A percentile compares a stretch with the other conserved stretches of the same genome.
phyloP scores from a whole-genome alignment of 53 echinoderm and acorn worm genomes.

The Antedon mediterranea region DNA sequence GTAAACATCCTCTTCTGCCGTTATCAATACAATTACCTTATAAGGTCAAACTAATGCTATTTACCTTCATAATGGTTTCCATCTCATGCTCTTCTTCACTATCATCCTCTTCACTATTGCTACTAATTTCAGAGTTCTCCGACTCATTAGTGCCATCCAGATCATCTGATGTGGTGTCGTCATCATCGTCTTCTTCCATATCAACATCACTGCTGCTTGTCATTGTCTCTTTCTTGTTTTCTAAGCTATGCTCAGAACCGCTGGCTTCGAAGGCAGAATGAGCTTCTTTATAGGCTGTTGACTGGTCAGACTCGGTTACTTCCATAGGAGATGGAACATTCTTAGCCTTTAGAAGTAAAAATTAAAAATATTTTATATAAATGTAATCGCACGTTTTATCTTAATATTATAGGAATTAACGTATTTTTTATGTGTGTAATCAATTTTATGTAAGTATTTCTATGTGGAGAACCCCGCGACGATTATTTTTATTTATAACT shows the following conservation, averaged over 20 bases:
- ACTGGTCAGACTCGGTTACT: not conserved
- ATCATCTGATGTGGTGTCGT: conserved; percentile 18
- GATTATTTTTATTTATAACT: no score
- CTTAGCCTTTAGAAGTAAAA: not conserved
- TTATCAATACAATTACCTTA: no score
- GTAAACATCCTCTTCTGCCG: no score
- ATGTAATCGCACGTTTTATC: no score
- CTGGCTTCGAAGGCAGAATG: not conserved
- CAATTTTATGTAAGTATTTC: no score
- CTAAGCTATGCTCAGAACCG: not conserved
- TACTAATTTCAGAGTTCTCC: conserved; percentile 57
- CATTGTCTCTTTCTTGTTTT: not conserved
- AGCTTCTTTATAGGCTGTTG: not conserved
- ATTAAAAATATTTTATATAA: no score
- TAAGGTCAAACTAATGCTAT: no score
- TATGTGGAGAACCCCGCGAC: no score
- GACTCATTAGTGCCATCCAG: not conserved
- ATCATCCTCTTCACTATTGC: conserved; percentile 34
- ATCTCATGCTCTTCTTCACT: conserved; percentile 77
- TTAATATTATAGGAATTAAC: no score
- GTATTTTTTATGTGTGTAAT: no score
- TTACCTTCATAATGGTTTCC: not conserved
- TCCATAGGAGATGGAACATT: not conserved
- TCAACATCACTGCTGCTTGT: not conserved
- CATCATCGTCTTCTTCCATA: conserved; percentile 31